A percentile compares a stretch with the other conserved stretches of the same genome.
These are phyloP conservation scores for Autographa pulchrina DNA, from an alignment of 2,888 invertebrate genomes.

Conservation along the genomic window DNA sequence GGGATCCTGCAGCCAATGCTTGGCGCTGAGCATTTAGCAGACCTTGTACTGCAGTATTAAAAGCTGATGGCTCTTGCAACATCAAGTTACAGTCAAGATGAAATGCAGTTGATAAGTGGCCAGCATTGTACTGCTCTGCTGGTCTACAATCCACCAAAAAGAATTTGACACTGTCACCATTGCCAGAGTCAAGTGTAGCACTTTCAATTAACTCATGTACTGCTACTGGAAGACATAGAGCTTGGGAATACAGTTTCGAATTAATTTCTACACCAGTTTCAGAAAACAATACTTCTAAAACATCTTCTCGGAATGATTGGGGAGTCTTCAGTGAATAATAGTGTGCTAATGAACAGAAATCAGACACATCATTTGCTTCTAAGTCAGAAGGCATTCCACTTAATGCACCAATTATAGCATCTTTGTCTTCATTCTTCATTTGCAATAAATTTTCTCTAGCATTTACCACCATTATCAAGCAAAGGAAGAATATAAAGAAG, in stretches of 20 bases:
- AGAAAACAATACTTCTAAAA: conserved; percentile 91
- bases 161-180: conserved; percentile 93
- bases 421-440: conserved; percentile 93
- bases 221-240: conserved; percentile 98
- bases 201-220: conserved; percentile 97
- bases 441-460: conserved; percentile 95
- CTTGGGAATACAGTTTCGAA: conserved; percentile 93
- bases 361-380: conserved; percentile 98
- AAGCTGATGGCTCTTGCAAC: conserved; percentile 98
- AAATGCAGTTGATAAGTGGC: conserved; percentile 99
- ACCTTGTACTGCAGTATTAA: conserved; percentile 98
- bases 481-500: conserved; percentile 98
- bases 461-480: conserved; percentile 98
- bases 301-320: conserved; percentile 96
- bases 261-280: conserved; percentile 89
- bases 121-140: conserved; percentile 98
- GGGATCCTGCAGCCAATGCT: conserved; percentile 95
- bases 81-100: conserved; percentile 99
- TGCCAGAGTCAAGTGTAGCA: conserved; percentile 91
- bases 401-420: conserved; percentile 91
- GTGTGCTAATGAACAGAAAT: conserved; percentile 98
- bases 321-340: conserved; percentile 98
- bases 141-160: conserved; percentile 99
- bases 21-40: conserved; percentile 96
- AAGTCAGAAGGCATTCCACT: conserved; percentile 95